A percentile compares a stretch with the other conserved stretches of the same genome.
phyloP scores from a whole-genome alignment of 2,888 invertebrate species.

The Sminthurides aquaticus region DNA sequence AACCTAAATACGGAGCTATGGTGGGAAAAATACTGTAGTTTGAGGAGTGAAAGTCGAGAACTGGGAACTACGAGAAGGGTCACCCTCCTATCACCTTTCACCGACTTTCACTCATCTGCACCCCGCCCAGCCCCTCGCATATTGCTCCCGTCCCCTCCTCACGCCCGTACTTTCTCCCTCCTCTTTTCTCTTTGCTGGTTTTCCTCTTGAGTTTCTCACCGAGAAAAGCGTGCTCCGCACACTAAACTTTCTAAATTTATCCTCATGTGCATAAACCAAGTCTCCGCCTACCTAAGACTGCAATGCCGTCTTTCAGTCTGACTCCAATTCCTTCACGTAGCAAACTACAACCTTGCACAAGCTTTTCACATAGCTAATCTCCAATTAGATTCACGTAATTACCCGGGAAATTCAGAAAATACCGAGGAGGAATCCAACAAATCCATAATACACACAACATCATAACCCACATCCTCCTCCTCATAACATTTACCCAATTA shows the following conservation, averaged over 20 bases:
- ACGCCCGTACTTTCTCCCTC: conserved; percentile 9
- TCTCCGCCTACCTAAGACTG: conserved; percentile 4
- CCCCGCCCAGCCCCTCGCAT: background rate
- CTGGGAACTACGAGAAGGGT: background rate
- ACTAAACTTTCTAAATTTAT: background rate
- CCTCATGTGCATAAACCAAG: background rate
- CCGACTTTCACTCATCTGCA: background rate
- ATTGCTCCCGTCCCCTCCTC: conserved; percentile 1
- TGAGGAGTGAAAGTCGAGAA: background rate
- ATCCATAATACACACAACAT: too few relatives aligned
- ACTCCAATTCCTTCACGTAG: conserved; percentile 1
- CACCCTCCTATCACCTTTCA: background rate
- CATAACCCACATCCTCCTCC: too few relatives aligned
- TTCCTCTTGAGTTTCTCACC: background rate
- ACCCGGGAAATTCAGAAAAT: too few relatives aligned
- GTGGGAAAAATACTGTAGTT: background rate
- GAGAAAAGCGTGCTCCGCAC: background rate
- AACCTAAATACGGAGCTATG: too few relatives aligned
- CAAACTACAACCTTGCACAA: too few relatives aligned
- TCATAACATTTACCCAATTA: too few relatives aligned
- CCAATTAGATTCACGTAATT: too few relatives aligned
- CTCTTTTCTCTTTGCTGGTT: background rate
- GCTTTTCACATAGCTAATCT: too few relatives aligned
- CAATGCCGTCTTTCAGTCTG: conserved; percentile 11
- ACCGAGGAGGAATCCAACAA: too few relatives aligned